phyloP scores from a whole-genome alignment of 2,888 invertebrate species.

The Acleris sparsana region DNA sequence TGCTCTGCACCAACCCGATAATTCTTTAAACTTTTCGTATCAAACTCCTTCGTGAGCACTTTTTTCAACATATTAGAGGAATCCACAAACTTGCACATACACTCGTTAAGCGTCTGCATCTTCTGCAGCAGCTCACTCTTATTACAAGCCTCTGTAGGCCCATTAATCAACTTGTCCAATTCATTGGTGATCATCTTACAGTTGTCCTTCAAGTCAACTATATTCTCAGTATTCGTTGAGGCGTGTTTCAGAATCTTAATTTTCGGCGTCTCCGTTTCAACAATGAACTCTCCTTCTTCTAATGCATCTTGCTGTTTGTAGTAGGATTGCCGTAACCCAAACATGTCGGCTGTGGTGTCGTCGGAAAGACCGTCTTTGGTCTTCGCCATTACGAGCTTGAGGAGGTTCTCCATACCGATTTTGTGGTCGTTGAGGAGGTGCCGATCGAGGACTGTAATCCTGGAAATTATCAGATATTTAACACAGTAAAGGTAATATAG shows the following conservation, averaged over 20 bases:
- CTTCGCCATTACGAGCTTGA: slow-evolving; percentile 72
- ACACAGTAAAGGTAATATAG: no score
- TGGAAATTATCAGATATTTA: slow-evolving; percentile 42
- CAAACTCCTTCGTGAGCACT: slow-evolving; percentile 62
- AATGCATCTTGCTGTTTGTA: slow-evolving; percentile 60
- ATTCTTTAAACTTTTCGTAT: slow-evolving; percentile 53
- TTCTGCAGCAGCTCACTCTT: slow-evolving; percentile 60
- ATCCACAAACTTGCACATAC: slow-evolving; percentile 72
- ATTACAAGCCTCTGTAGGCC: slow-evolving; percentile 47
- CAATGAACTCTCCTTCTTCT: slow-evolving; percentile 68
- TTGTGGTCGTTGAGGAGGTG: slow-evolving; percentile 73
- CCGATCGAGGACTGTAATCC: slow-evolving; percentile 73
- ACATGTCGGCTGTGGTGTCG: slow-evolving; percentile 43
- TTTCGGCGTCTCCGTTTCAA: slow-evolving; percentile 67
- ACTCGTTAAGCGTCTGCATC: slow-evolving; percentile 69
- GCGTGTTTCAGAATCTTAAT: slow-evolving; percentile 69
- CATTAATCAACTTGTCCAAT: slow-evolving; percentile 57
- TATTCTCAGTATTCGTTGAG: slow-evolving; percentile 65
- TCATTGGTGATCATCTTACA: slow-evolving; percentile 55
- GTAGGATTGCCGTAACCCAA: slow-evolving; percentile 60
- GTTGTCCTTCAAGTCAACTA: slow-evolving; percentile 53
- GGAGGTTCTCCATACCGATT: slow-evolving; percentile 66
- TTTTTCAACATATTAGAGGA: slow-evolving; percentile 70
- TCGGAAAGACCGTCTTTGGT: slow-evolving; percentile 67
- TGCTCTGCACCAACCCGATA: slow-evolving; percentile 50